Evolutionary conservation across 2,888 invertebrate genomes (phyloP), one percentile per base, ranked within the genome.

Genomic region (Cordilura impudica): DNA sequence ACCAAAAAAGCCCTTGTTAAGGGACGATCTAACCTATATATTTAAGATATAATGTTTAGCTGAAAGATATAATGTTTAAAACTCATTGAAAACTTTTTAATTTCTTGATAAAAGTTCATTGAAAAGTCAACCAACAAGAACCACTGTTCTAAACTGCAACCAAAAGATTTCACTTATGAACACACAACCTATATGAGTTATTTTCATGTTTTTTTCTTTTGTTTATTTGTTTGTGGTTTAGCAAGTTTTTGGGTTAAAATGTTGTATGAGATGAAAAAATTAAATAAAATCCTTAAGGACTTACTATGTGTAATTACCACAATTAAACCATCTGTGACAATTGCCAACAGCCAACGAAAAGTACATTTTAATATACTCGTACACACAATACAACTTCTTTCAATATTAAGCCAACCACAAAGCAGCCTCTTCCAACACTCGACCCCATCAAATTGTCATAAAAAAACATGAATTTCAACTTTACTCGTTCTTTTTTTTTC

Each of bases 301-400:
- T 89, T 86, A 87, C 85, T 84, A 86, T 88, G 88, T 88, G 88
- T 89, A 89, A 89, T 89, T 89, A 89, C 88, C 88, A 86, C 89
- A 89, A 89, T 89, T 89, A 89, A 86, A 87, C 89, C 89, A 89
- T 89, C 89, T 89, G 89, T 89, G 89, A 89, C 89, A 89, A 89
- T 89, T 89, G 88, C 84, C 86, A 84, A 60, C 74, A 72, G 47
- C 63, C 76, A 76, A 77, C 75, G 70, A 70, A 72, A 77, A 66
- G 35, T 51, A 35, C 60, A 47, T 63, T 56, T 73, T 76, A 63
- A 56, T 71, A 71, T 60, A 16, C 45, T 65, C 67, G 18, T 39
- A 43, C 56, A 23, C 63, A 12, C 53, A 69, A 72, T n/a, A 47
- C 47, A 69, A 45, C 21, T 65, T 60, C 35, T 49, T 39, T 18